These are phyloP conservation scores for Apodemus speciosus DNA, from an alignment of 2,113 vertebrate genomes.

Conservation along the genomic window DNA sequence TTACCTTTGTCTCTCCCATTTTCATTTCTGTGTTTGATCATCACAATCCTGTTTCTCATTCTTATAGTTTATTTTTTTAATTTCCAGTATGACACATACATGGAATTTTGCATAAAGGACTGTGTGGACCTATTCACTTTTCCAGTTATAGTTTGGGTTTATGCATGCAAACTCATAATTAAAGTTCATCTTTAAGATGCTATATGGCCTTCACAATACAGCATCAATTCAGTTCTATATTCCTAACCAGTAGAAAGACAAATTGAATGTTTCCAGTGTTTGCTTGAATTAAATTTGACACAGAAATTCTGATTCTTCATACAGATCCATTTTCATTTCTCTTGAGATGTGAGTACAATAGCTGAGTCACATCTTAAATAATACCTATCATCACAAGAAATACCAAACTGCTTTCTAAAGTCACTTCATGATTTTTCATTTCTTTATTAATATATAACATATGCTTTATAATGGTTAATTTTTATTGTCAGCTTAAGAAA, in stretches of 20 bases:
- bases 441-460: conserved; percentile 1
- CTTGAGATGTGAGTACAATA: background rate
- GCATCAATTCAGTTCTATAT: background rate
- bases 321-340: conserved; percentile 24
- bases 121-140: background rate
- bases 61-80: background rate
- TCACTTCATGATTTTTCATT: background rate
- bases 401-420: conserved; percentile 49
- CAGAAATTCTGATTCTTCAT: background rate
- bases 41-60: background rate
- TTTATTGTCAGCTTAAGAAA: background rate
- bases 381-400: background rate
- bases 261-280: conserved; percentile 17
- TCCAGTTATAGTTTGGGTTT: background rate
- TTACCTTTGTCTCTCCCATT: background rate
- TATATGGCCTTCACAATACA: background rate
- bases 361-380: background rate
- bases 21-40: background rate
- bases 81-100: background rate
- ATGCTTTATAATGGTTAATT: background rate
- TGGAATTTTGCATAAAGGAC: background rate
- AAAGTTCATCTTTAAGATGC: background rate
- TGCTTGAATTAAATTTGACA: conserved; percentile 27
- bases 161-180: background rate
- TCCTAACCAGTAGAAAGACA: background rate